phyloP scores from a whole-genome alignment of 2,113 vertebrate genomes.

The Laticauda colubrina region DNA sequence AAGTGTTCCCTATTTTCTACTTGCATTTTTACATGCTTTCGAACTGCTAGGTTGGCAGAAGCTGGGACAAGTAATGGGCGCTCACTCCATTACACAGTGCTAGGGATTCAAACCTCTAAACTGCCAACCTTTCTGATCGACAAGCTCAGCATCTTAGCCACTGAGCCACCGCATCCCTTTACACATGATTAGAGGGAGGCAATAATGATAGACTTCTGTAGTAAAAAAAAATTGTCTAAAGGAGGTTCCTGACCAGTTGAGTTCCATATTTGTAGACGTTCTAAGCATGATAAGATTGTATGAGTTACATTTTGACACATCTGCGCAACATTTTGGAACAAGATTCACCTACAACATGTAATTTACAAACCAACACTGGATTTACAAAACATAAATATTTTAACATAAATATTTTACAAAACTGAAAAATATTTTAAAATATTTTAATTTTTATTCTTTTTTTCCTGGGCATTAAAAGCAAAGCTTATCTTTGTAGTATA shows the following conservation, averaged over 20 bases:
- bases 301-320: not conserved
- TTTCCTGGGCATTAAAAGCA: conserved; percentile 41
- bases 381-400: not conserved
- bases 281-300: not conserved
- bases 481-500: conserved; percentile 51
- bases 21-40: no score
- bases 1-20: no score
- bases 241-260: not conserved
- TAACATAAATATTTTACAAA: no score
- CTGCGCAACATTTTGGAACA: not conserved
- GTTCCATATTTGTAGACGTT: not conserved
- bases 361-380: not conserved
- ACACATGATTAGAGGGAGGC: not conserved
- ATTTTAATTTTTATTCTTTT: conserved; percentile 27
- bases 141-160: no score
- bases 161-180: no score
- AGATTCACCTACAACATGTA: not conserved
- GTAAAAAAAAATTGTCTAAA: not conserved
- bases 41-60: no score
- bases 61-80: no score
- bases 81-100: no score
- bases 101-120: no score
- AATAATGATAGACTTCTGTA: not conserved
- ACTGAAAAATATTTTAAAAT: not conserved
- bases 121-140: no score